Percentiles rank a stretch among this genome's conserved stretches.
Conservation (phyloP, 92 coral and sea anemone species). For the Palythoa caribaeorum region DNA sequence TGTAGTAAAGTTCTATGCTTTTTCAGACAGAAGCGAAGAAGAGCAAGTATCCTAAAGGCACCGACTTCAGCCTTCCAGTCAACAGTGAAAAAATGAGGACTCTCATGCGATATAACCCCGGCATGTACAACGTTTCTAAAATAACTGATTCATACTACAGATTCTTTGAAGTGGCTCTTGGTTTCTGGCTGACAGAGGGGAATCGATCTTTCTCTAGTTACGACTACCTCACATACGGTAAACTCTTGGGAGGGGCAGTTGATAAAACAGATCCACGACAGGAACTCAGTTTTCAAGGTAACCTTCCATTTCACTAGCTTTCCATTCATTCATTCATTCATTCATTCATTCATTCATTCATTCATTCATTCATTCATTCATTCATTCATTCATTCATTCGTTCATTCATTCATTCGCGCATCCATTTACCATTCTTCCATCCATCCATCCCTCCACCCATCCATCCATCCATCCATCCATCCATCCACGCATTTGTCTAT, state of each 20-base stretch:
- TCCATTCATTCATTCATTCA: background rate
- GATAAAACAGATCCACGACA: slow-evolving; percentile 65
- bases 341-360: background rate
- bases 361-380: no score
- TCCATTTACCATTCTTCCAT: no score
- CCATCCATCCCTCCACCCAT: no score
- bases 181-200: slow-evolving; percentile 80
- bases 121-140: slow-evolving; percentile 68
- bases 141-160: slow-evolving; percentile 85
- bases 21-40: slow-evolving; percentile 78
- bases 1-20: background rate
- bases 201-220: slow-evolving; percentile 70
- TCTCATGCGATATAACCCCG: slow-evolving; percentile 77
- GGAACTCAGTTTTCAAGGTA: slow-evolving; percentile 76
- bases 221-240: slow-evolving; percentile 66
- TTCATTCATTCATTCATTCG: background rate
- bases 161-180: slow-evolving; percentile 88
- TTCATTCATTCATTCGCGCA: background rate
- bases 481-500: background rate
- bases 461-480: no score
- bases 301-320: background rate
- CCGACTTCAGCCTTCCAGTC: slow-evolving; percentile 78
- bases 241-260: slow-evolving; percentile 77
- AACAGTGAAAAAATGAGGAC: slow-evolving; percentile 69
- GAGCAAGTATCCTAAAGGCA: slow-evolving; percentile 75